Evolutionary conservation across 2,797 vertebrate genomes (phyloP), one percentile per base, ranked within the genome.

Genomic region (Furcifer pardalis): DNA sequence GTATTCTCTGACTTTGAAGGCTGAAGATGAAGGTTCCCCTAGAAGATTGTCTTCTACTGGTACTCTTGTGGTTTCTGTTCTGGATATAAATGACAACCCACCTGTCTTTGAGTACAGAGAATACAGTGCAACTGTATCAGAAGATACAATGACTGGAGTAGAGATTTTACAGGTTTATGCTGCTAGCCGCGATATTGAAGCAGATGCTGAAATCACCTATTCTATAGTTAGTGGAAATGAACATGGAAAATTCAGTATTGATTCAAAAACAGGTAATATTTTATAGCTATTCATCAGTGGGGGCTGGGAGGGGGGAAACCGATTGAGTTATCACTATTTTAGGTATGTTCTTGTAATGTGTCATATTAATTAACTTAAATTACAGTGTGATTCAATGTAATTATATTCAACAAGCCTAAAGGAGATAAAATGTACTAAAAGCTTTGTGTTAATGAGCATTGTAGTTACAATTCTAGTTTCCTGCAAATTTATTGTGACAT

Each of bases 1-100:
- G 0, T 98, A 99, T 78, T 96, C 95, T 23, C 96, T 99, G 15
- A 96, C 90, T 79, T 95, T 97, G 35, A 97, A 94, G 4, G 99
- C 97, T 30, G 96, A 94, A 0, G 98, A 99, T 95, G 97, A 96
- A 63, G 98, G 98, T 77, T 95, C 96, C 74, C 97, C 97, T 0
- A 97, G 96, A 90, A 97, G 95, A 13, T 94, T 98, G 8, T 97
- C 97, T 21, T 95, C 98, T 1, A 86, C 96, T 17, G 96, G 96
- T 89, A 96, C 92, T 17, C 96, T 99, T 59, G 83, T 96, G 6
- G 91, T 99, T 86, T 98, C 98, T 0, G 97, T 99, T 87, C 92
- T 99, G 93, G 98, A 99, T 93, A 99, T 99, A 94, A 99, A 99
- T 82, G 98, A 99, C 93, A 99, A 99, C 77, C 99, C 98, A 0